Evolutionary conservation across 2,888 invertebrate genomes (phyloP).

Genomic region (Lasioglossum morio): DNA sequence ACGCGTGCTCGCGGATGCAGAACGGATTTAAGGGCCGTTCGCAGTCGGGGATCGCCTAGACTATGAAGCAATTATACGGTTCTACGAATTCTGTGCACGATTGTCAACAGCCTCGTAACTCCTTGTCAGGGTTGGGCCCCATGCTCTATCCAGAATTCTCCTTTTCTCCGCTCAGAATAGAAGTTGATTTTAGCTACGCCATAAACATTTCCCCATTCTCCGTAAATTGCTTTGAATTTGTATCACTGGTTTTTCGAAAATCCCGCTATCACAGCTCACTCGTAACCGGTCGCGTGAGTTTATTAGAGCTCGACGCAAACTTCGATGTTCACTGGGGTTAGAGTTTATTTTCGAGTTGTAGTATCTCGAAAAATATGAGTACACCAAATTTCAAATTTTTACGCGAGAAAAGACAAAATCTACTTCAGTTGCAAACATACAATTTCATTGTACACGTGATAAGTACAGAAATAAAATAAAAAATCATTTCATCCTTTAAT

Average conservation of each 20-base stretch:
- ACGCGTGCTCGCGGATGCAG: conserved; percentile 71
- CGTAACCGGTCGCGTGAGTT: background rate
- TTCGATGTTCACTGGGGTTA: background rate
- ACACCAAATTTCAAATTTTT: no score
- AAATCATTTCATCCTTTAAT: no score
- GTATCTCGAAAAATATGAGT: no score
- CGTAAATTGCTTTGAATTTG: conserved; percentile 28
- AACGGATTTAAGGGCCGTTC: conserved; percentile 70
- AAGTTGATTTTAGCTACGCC: background rate
- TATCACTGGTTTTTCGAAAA: background rate
- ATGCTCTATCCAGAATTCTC: conserved; percentile 13
- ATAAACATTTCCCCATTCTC: conserved; percentile 3
- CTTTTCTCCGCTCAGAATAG: background rate
- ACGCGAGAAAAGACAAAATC: no score
- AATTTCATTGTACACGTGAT: no score
- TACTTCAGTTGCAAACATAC: no score
- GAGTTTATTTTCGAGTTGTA: no score
- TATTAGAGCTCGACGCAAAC: background rate
- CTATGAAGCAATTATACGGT: conserved; percentile 80
- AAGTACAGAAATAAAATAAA: no score
- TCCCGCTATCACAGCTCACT: background rate
- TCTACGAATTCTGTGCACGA: conserved; percentile 76
- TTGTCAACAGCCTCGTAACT: conserved; percentile 78
- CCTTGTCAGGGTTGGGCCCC: conserved; percentile 39
- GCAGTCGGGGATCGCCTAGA: conserved; percentile 50